A percentile compares a stretch with the other conserved stretches of the same genome.
These are phyloP conservation scores for Aphis craccivora DNA, from an alignment of 1,140 invertebrate species.

Conservation along the genomic window DNA sequence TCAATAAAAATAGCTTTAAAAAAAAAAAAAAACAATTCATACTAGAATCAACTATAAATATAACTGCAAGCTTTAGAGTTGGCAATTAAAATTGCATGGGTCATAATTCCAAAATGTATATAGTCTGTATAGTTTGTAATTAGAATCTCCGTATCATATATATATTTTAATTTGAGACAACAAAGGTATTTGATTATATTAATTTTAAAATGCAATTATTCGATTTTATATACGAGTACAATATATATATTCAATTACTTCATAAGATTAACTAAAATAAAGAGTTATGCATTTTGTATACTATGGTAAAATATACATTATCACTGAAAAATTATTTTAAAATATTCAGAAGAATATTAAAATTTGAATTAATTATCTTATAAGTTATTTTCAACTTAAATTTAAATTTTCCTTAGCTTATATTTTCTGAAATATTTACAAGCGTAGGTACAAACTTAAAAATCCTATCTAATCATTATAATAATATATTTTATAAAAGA, in stretches of 20 bases:
- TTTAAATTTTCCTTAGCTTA: neutral
- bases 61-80: neutral
- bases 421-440: neutral
- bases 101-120: neutral
- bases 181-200: neutral
- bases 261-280: neutral
- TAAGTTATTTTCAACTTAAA: neutral
- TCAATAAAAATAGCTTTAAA: neutral
- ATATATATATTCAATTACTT: neutral
- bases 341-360: neutral
- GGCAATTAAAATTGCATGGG: slow-evolving; percentile 37
- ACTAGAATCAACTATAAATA: slow-evolving; percentile 31
- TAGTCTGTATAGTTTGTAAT: neutral
- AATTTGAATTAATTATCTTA: neutral
- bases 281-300: neutral
- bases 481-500: neutral
- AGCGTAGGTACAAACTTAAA: neutral
- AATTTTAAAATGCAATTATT: neutral
- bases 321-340: neutral
- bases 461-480: neutral
- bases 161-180: neutral
- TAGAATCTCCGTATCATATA: too few relatives aligned
- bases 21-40: neutral
- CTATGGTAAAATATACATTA: neutral
- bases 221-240: neutral